Evolutionary conservation across 2,888 invertebrate species (phyloP).

Genomic region (Ptilodon capucinus): DNA sequence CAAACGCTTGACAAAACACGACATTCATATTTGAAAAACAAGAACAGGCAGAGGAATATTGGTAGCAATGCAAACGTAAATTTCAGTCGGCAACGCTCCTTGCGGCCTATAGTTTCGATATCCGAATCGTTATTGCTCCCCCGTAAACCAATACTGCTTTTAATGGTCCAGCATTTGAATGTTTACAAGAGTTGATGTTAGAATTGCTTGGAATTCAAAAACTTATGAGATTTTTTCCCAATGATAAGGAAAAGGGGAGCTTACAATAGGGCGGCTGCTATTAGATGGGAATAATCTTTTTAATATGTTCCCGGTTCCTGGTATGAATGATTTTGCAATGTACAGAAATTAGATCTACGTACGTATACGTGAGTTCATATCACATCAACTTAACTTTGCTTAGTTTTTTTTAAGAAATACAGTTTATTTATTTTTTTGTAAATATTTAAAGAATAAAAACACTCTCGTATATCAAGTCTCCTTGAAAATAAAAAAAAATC

Average conservation of each 20-base stretch:
- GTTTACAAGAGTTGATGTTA: slow-evolving; percentile 47
- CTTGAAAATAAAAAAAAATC: too few relatives aligned
- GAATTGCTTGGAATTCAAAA: slow-evolving; percentile 19
- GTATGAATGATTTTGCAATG: neutral
- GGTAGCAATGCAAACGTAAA: slow-evolving; percentile 31
- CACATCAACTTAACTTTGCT: too few relatives aligned
- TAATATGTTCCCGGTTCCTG: neutral
- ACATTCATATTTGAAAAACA: neutral
- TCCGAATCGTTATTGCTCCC: slow-evolving; percentile 53
- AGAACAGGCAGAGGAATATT: slow-evolving; percentile 34
- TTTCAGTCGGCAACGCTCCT: slow-evolving; percentile 28
- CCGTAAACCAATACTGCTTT: slow-evolving; percentile 56
- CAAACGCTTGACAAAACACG: too few relatives aligned
- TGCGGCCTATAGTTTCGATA: slow-evolving; percentile 51
- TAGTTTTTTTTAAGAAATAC: too few relatives aligned
- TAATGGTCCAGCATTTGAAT: slow-evolving; percentile 60
- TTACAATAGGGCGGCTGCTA: neutral
- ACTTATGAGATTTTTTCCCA: slow-evolving; percentile 7
- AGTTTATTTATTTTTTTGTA: too few relatives aligned
- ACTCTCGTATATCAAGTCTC: too few relatives aligned
- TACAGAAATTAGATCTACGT: neutral
- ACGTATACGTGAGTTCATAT: too few relatives aligned
- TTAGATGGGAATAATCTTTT: neutral
- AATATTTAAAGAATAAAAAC: too few relatives aligned
- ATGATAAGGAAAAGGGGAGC: neutral